Evolutionary conservation across 37 sponge, comb jelly and placozoan species (phyloP).

Genomic region (Chondrilla cf. caribensis): DNA sequence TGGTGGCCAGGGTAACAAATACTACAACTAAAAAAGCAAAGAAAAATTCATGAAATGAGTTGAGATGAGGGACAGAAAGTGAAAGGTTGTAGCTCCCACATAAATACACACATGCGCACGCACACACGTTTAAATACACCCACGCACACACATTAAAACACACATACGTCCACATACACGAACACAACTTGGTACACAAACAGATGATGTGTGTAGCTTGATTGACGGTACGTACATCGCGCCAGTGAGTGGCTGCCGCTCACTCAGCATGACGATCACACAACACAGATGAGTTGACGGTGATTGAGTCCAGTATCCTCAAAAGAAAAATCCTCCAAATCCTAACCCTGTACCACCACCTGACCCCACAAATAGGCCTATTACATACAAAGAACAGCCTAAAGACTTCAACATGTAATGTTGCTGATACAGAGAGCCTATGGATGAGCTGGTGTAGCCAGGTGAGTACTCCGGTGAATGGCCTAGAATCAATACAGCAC

Average conservation of each 20-base stretch:
- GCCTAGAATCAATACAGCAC: slow-evolving; percentile 6
- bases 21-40: too few species aligned
- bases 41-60: not conserved
- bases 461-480: not conserved
- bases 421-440: not conserved
- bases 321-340: not conserved
- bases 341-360: not conserved
- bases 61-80: too few species aligned
- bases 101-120: not conserved
- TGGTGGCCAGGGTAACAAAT: too few species aligned
- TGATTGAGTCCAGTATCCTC: not conserved
- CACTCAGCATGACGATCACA: not conserved
- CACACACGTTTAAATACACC: not conserved
- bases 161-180: too few species aligned
- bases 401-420: not conserved
- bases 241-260: not conserved
- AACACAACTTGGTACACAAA: not conserved
- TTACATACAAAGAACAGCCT: not conserved
- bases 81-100: not conserved
- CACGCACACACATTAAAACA: too few species aligned
- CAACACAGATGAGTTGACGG: not conserved
- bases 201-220: not conserved
- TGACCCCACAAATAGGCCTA: not conserved
- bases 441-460: not conserved
- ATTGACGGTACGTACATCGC: too few species aligned